A percentile compares a stretch with the other conserved stretches of the same genome.
Conservation (phyloP, 2,113 vertebrate genomes). For the Forbesichthys agassizii region DNA sequence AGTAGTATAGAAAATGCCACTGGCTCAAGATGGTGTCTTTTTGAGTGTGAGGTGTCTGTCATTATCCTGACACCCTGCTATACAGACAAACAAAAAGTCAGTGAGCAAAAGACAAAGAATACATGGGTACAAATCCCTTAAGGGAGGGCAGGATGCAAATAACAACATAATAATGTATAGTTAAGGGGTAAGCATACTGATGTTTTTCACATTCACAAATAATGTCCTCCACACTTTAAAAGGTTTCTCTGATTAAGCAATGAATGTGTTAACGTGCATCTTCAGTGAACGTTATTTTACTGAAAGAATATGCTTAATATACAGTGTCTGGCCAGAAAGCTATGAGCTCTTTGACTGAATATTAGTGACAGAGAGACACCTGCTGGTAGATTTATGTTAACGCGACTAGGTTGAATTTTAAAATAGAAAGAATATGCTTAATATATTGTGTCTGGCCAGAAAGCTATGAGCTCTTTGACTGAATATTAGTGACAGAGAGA, state of each 20-base stretch:
- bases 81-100: conserved; percentile 39
- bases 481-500: conserved; percentile 63
- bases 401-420: not conserved
- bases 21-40: conserved; percentile 32
- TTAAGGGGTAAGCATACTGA: not conserved
- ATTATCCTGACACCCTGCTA: conserved; percentile 49
- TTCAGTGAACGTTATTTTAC: no score
- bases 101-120: conserved; percentile 46
- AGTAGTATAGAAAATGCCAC: conserved; percentile 17
- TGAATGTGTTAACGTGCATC: no score
- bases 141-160: not conserved
- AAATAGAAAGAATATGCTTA: not conserved
- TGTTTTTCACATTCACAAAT: no score
- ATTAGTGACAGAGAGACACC: conserved; percentile 68
- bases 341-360: conserved; percentile 22
- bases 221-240: no score
- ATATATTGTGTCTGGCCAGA: no score
- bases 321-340: no score
- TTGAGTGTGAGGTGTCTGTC: conserved; percentile 30
- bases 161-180: not conserved
- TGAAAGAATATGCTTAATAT: no score
- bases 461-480: conserved; percentile 6
- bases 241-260: no score
- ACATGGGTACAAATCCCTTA: conserved; percentile 11
- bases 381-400: conserved; percentile 48